phyloP scores from a whole-genome alignment of 2,888 invertebrate species.

The Hirtodrosophila cameraria region DNA sequence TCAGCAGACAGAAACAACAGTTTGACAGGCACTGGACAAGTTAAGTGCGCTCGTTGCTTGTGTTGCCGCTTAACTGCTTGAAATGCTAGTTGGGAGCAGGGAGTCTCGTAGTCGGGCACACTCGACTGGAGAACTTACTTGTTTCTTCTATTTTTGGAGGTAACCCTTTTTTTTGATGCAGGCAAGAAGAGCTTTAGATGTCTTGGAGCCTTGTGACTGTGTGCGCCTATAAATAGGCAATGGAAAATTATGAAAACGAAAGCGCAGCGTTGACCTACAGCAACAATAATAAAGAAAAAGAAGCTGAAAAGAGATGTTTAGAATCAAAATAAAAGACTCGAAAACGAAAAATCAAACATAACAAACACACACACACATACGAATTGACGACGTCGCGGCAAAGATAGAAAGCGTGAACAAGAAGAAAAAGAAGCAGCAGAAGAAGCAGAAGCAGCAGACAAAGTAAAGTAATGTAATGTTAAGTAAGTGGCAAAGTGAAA shows the following conservation, averaged over 20 bases:
- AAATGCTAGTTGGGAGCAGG: too few relatives aligned
- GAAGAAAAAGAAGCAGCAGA: constrained; percentile 23
- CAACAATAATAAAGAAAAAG: constrained; percentile 26
- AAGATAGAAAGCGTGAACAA: constrained; percentile 38
- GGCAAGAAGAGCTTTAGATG: too few relatives aligned
- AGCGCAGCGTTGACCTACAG: constrained; percentile 51
- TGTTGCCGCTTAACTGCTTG: too few relatives aligned
- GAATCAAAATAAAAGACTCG: constrained; percentile 71
- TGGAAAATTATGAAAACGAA: constrained; percentile 37
- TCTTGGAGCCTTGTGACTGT: too few relatives aligned
- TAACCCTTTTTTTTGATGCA: neutral
- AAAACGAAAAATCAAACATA: constrained; percentile 56
- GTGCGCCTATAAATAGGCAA: constrained; percentile 45
- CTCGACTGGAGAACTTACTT: too few relatives aligned
- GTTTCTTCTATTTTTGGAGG: too few relatives aligned
- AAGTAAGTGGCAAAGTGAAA: constrained; percentile 53
- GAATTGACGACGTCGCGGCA: constrained; percentile 10
- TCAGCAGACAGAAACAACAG: too few relatives aligned
- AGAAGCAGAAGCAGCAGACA: constrained; percentile 24
- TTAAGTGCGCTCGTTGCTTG: too few relatives aligned
- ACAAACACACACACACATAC: constrained; percentile 23
- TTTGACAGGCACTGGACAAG: too few relatives aligned
- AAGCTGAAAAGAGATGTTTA: constrained; percentile 34
- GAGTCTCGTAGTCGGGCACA: too few relatives aligned
- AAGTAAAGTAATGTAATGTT: constrained; percentile 41